Percentiles rank a stretch among this genome's conserved stretches.
Conservation (phyloP, 2,797 vertebrate species). For the Propithecus perrieri region DNA sequence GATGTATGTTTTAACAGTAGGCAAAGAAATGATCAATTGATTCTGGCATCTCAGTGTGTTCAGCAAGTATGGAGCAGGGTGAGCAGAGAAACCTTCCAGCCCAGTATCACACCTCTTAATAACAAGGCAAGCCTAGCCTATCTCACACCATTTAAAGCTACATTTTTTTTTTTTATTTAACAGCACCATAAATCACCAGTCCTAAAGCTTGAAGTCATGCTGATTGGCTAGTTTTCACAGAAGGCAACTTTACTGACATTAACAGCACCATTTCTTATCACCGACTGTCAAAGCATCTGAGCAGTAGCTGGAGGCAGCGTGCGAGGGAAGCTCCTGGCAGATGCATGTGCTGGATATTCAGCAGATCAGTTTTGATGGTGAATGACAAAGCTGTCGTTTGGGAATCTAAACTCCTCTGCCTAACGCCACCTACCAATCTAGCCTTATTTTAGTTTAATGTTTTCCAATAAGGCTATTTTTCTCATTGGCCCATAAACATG, state of each 20-base stretch:
- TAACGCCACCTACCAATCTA: not conserved
- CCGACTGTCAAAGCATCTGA: constrained; percentile 38
- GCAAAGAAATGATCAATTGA: not conserved
- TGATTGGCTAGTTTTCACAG: constrained; percentile 16
- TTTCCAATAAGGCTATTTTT: constrained; percentile 16
- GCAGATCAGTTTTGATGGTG: not conserved
- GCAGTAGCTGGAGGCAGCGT: not conserved
- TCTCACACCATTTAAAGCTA: not conserved
- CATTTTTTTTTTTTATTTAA: not conserved
- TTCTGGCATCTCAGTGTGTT: not conserved
- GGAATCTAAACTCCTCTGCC: not conserved
- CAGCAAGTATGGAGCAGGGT: not conserved
- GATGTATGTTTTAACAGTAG: not conserved
- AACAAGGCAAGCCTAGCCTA: not conserved
- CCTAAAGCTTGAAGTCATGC: not conserved
- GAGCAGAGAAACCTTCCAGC: not conserved
- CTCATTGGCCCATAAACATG: not conserved
- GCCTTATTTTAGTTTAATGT: not conserved
- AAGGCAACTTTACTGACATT: constrained; percentile 8
- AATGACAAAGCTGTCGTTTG: not conserved
- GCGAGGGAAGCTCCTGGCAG: constrained; percentile 3
- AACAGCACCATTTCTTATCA: not conserved
- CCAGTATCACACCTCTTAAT: not conserved
- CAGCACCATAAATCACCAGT: not conserved
- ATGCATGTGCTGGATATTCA: not conserved